Evolutionary conservation across 2,888 invertebrate species (phyloP), one percentile per base, ranked within the genome.

Genomic region (Lobophora halterata): DNA sequence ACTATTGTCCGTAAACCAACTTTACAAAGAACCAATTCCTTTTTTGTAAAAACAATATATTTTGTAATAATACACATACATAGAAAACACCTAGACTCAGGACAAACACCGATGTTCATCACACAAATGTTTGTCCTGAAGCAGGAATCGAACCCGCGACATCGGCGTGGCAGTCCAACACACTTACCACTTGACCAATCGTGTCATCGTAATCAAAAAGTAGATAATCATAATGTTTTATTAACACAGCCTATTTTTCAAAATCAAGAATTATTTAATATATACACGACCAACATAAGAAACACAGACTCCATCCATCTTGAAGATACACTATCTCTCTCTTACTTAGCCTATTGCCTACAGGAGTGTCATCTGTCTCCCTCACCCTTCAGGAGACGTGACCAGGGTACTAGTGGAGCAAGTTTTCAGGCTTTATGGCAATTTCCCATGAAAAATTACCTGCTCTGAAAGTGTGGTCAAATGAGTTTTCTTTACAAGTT

Each of bases 401-500:
- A 80, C 72, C 56, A 33, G 82, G 46, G 50, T 82, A 73, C 79
- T 68, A 77, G 73, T 65, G 50, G 49, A 27, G 41, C 40, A 64
- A 71, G 20, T 42, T 42, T 69, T 68, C 69, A 62, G 65, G 62
- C 60, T 73, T 74, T 75, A 79, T 74, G 66, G 71, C 65, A 68
- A 66, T 75, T 74, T 26, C 69, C 66, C 65, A 67, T 80, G 80
- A 81, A 81, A 80, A 81, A 79, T 77, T 71, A 79, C 79, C 79
- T 78, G 74, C 50, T 53, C 49, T 55, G 62, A 62, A 65, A 59
- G 34, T 30, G 12, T 6, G 53, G 59, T 57, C 55, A 71, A 74
- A 79, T 74, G 70, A 77, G 71, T 61, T 72, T 63, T 51, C 48
- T 29, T 32, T 29, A n/a, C n/a, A 20, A 28, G 19, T 25, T 29